Evolutionary conservation across 1,140 invertebrate genomes (phyloP).

Genomic region (Diuraphis noxia): DNA sequence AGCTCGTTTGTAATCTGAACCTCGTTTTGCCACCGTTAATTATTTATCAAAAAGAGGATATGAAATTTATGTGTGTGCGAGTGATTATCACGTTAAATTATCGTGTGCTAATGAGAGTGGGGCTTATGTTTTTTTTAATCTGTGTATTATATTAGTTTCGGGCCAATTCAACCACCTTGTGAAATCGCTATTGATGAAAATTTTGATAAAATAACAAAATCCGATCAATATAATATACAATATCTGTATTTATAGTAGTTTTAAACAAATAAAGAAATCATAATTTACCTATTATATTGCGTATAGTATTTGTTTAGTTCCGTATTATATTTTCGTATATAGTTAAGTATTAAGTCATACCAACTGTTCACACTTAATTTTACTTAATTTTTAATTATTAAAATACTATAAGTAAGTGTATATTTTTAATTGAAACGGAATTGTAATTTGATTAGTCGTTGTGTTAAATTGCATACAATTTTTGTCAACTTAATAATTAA

Average conservation of each 20-base stretch:
- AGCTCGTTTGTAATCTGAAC: conserved; percentile 33
- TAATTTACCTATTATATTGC: background rate
- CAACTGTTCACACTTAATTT: background rate
- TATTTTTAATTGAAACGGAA: background rate
- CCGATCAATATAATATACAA: background rate
- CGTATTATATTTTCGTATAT: background rate
- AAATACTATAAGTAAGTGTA: background rate
- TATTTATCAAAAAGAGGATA: conserved; percentile 23
- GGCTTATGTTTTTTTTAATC: background rate
- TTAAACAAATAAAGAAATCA: no score
- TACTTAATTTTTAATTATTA: background rate
- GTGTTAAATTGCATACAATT: background rate
- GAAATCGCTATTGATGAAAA: background rate
- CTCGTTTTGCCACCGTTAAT: conserved; percentile 15
- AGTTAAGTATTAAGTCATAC: background rate
- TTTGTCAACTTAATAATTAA: background rate
- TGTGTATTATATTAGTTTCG: background rate
- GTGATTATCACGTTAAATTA: background rate
- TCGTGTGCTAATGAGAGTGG: background rate
- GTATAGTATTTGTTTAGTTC: background rate
- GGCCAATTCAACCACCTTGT: background rate
- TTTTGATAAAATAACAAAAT: background rate
- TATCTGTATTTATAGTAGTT: background rate
- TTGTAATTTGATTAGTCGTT: background rate
- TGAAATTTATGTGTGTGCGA: background rate